Percentiles rank a stretch among this genome's conserved stretches.
These are phyloP conservation scores for Acrossocheilus fasciatus DNA, from an alignment of 2,797 vertebrate species.

Conservation along the genomic window DNA sequence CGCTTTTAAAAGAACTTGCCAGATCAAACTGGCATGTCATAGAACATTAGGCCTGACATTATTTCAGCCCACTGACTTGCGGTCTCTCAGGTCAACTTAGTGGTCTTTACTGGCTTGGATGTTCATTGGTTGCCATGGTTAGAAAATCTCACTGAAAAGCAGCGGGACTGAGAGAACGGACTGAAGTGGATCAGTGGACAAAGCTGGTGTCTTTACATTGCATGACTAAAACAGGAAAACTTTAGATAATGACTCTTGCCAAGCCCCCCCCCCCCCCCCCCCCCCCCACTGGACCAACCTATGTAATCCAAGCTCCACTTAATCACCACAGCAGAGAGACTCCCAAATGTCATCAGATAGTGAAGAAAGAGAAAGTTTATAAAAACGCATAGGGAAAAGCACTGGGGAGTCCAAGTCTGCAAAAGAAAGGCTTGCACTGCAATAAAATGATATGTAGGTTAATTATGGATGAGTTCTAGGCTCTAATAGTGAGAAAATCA, in stretches of 20 bases:
- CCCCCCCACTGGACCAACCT: conserved; percentile 34
- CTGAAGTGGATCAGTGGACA: conserved; percentile 71
- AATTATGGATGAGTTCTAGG: conserved; percentile 82
- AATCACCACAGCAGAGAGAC: conserved; percentile 56
- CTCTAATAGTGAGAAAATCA: conserved; percentile 77
- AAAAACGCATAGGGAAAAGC: conserved; percentile 60
- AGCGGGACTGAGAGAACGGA: conserved; percentile 63
- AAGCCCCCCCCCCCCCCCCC: conserved; percentile 37
- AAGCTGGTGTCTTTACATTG: conserved; percentile 64
- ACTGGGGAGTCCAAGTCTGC: conserved; percentile 69
- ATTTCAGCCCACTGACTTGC: conserved; percentile 25
- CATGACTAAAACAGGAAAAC: conserved; percentile 61
- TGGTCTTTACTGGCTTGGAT: conserved; percentile 66
- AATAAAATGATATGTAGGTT: conserved; percentile 82
- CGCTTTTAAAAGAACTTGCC: conserved; percentile 69
- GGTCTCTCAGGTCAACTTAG: conserved; percentile 63
- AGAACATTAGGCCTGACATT: conserved; percentile 64
- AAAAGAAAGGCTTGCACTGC: conserved; percentile 78
- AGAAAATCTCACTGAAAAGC: conserved; percentile 62
- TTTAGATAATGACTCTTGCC: conserved; percentile 50
- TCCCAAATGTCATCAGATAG: conserved; percentile 55
- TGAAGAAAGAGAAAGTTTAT: conserved; percentile 32
- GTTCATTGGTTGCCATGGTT: conserved; percentile 73
- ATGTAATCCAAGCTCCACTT: conserved; percentile 55
- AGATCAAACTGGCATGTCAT: conserved; percentile 73